These are phyloP conservation scores for Gobiocypris rarus DNA, from an alignment of 2,113 vertebrate species.

Conservation along the genomic window DNA sequence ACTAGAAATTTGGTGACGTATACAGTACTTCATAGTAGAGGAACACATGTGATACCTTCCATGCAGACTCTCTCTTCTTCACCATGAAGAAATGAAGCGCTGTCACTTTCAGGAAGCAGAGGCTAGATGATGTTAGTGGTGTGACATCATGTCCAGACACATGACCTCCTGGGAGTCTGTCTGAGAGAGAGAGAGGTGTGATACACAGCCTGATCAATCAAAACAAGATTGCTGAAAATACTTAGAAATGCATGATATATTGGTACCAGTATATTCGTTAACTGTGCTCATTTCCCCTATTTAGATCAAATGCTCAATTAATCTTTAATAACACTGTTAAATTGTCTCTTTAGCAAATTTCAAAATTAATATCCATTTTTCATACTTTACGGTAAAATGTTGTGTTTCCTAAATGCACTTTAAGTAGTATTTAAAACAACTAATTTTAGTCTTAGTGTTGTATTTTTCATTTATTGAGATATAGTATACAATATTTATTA, in stretches of 20 bases:
- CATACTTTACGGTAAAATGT: not conserved
- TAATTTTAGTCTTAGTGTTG: not conserved
- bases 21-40: not conserved
- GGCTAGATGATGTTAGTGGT: constrained; percentile 16
- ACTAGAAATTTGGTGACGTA: not conserved
- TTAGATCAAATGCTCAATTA: not conserved
- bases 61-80: not conserved
- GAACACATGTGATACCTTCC: not conserved
- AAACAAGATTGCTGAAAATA: not conserved
- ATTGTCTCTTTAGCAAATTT: not conserved
- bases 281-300: not conserved
- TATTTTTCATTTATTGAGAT: no score
- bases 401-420: not conserved
- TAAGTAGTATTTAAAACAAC: not conserved
- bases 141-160: constrained; percentile 47
- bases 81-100: not conserved
- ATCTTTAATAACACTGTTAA: not conserved
- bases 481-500: not conserved
- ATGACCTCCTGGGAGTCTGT: constrained; percentile 30
- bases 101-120: constrained; percentile 14
- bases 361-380: not conserved
- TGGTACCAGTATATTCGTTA: not conserved
- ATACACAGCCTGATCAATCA: not conserved
- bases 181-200: constrained; percentile 2
- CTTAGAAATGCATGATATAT: not conserved